Evolutionary conservation across 2,797 vertebrate species (phyloP), one percentile per base, ranked within the genome.

Genomic region (Thripadectes ignobilis): DNA sequence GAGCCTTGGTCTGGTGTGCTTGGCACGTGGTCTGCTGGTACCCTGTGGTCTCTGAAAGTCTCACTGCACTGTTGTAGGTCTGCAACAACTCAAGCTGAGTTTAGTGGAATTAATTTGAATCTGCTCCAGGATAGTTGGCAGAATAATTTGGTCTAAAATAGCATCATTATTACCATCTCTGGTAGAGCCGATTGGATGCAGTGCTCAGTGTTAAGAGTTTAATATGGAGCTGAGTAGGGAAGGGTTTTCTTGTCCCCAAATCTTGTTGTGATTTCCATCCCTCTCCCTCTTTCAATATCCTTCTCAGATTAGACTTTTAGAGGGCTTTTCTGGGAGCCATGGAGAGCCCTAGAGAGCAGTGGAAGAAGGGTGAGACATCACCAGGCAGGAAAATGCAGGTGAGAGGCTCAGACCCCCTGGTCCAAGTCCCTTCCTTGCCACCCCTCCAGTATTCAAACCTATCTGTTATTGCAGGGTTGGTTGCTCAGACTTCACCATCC

Each of bases 101-200:
- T 91, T 21, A 67, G 52, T 85, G 93, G 45, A 92, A 92, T 95
- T 97, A 84, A 80, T 69, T 66, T 96, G 92, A 80, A 51, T 66
- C 76, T 76, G 30, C 63, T 93, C 52, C 95, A 96, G 84, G 59
- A 67, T 12, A 24, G 67, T 14, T 92, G 92, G 96, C 94, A 95
- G 80, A 78, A 77, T 86, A 76, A 71, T n/a, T 78, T 75, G 27
- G n/a, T 88, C 63, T 69, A 71, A 95, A 92, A 91, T 92, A 96
- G 80, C 76, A 86, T 71, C 59, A 20, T 81, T 86, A 54, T 90
- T 89, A 57, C 63, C 43, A 75, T 77, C 91, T 85, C 9, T 88
- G 48, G 88, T 34, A 65, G 15, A 11, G n/a, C 23, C 46, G 59
- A 49, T 36, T 68, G 43, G 66, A 86, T 81, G 46, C 32, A 58